Evolutionary conservation across 2,797 vertebrate genomes (phyloP).

Genomic region (Lateolabrax maculatus): DNA sequence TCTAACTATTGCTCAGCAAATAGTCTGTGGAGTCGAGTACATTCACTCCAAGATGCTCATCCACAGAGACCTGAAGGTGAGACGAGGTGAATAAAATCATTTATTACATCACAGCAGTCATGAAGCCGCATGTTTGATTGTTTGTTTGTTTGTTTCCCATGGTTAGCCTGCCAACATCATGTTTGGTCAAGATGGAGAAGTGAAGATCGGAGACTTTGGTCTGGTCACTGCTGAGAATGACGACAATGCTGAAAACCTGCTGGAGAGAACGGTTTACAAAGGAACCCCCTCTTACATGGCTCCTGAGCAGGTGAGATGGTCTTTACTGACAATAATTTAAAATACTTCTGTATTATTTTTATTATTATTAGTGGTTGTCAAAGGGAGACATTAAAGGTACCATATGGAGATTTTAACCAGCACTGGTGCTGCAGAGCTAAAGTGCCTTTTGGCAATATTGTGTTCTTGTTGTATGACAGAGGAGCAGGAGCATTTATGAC

Average conservation of each 20-base stretch:
- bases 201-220: conserved; percentile 96
- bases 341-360: background rate
- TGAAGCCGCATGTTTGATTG: background rate
- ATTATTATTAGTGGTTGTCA: background rate
- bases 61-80: conserved; percentile 95
- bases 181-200: conserved; percentile 76
- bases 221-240: conserved; percentile 83
- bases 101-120: background rate
- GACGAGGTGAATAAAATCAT: background rate
- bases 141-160: conserved; percentile 9
- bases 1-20: conserved; percentile 82
- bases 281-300: conserved; percentile 92
- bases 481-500: conserved; percentile 57
- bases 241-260: conserved; percentile 34
- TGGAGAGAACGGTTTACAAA: conserved; percentile 70
- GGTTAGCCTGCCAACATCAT: conserved; percentile 92
- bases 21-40: conserved; percentile 86
- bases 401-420: background rate
- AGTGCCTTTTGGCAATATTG: background rate
- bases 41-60: conserved; percentile 88
- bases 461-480: conserved; percentile 68
- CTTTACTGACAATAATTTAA: background rate
- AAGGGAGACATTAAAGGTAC: background rate
- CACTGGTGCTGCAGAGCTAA: background rate
- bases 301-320: conserved; percentile 90